Conservation (phyloP, 92 coral and sea anemone species). For the Montipora capitata region DNA sequence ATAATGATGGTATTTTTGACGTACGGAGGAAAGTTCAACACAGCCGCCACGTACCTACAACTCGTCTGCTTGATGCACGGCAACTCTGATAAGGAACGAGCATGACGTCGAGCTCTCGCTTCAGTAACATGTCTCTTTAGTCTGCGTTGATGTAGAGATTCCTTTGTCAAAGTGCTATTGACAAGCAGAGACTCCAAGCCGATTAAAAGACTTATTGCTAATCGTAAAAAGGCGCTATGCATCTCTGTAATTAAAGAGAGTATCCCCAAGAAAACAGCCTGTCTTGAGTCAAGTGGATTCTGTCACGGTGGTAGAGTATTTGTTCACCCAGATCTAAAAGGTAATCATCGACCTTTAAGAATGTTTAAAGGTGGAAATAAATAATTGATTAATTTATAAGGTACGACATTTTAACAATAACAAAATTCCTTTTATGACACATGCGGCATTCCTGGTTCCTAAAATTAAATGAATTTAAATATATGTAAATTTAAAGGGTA, state of each 20-base stretch:
- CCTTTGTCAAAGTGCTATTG: neutral
- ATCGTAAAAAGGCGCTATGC: neutral
- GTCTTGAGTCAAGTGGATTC: too few species aligned
- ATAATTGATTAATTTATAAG: too few species aligned
- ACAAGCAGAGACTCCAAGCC: conserved; percentile 5
- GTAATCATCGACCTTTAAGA: too few species aligned
- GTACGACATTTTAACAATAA: too few species aligned
- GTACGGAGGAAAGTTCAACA: conserved; percentile 47
- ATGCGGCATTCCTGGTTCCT: too few species aligned
- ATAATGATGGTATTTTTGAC: neutral
- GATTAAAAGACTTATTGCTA: neutral
- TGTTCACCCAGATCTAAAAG: too few species aligned
- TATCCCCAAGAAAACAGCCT: neutral
- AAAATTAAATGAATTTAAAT: too few species aligned
- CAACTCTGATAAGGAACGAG: neutral
- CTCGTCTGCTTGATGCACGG: neutral
- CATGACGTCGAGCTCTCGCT: conserved; percentile 2
- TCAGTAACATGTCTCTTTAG: conserved; percentile 1
- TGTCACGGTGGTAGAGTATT: too few species aligned
- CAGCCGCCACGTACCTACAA: conserved; percentile 18
- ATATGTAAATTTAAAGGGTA: too few species aligned
- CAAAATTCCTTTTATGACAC: too few species aligned
- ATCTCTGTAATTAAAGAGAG: neutral
- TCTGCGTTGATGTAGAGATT: neutral
- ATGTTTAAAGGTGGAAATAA: too few species aligned